Evolutionary conservation across 2,113 vertebrate species (phyloP).

Genomic region (Psilopsiagon aurifrons): DNA sequence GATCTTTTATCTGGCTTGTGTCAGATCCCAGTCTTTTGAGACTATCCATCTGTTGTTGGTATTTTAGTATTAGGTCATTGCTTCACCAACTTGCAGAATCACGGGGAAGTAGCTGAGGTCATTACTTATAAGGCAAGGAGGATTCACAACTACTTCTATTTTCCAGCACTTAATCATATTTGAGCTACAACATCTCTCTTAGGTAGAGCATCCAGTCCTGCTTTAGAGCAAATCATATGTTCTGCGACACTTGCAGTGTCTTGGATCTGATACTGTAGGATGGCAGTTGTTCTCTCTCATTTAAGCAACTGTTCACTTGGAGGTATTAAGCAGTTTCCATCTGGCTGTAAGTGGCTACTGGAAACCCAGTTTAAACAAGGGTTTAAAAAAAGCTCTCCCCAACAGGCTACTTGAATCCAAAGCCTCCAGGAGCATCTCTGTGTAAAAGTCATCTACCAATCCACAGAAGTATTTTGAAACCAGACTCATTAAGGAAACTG

Average conservation of each 20-base stretch:
- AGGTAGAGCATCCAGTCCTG: neutral
- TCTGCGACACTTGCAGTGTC: neutral
- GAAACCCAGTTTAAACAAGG: neutral
- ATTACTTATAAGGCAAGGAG: neutral
- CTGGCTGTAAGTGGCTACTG: neutral
- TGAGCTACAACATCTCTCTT: neutral
- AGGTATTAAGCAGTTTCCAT: neutral
- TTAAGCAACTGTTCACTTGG: constrained; percentile 15
- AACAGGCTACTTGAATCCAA: neutral
- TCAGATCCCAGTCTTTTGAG: neutral
- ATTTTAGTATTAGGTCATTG: neutral
- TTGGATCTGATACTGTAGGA: neutral
- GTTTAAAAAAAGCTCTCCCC: neutral
- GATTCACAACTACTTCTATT: neutral
- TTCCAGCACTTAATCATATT: neutral
- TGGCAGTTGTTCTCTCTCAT: neutral
- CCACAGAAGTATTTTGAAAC: neutral
- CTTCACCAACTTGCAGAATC: neutral
- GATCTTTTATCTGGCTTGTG: neutral
- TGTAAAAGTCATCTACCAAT: neutral
- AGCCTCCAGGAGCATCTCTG: neutral
- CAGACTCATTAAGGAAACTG: neutral
- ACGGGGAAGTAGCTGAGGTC: neutral
- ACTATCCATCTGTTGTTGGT: neutral
- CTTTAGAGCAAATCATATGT: neutral